Evolutionary conservation across 2,797 vertebrate genomes (phyloP).

Genomic region (Triplophysa yarkandensis): DNA sequence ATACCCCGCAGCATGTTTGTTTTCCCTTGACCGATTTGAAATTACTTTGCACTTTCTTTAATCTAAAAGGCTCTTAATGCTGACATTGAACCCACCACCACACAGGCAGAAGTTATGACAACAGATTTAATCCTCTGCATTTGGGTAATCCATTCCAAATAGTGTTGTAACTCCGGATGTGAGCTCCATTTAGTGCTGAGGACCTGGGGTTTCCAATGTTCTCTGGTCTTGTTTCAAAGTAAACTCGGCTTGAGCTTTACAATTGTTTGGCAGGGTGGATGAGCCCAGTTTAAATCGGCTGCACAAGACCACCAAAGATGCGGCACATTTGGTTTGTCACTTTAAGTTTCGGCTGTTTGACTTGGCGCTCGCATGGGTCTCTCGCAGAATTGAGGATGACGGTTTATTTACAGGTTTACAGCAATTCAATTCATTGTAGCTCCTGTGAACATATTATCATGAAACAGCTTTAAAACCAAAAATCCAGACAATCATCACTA

Average conservation of each 20-base stretch:
- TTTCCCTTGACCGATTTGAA: conserved; percentile 9
- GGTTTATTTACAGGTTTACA: conserved; percentile 55
- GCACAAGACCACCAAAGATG: conserved; percentile 71
- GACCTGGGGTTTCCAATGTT: conserved; percentile 5
- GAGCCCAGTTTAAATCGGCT: conserved; percentile 45
- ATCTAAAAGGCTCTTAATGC: conserved; percentile 20
- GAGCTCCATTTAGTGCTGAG: conserved; percentile 33
- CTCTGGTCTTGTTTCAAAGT: conserved; percentile 45
- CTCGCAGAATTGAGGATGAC: conserved; percentile 53
- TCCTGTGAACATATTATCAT: conserved; percentile 4
- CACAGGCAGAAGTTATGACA: conserved; percentile 17
- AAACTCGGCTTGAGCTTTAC: conserved; percentile 43
- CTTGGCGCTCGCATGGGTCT: conserved; percentile 67
- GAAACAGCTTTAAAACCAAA: background rate
- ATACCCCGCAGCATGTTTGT: conserved; percentile 1
- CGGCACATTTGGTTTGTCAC: conserved; percentile 64
- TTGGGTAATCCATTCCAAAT: conserved; percentile 8
- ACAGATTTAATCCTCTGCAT: conserved; percentile 33
- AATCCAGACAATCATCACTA: background rate
- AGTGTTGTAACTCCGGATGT: conserved; percentile 21
- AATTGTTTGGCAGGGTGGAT: conserved; percentile 47
- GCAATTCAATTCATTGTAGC: conserved; percentile 35
- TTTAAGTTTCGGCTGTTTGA: conserved; percentile 65
- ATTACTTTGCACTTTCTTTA: conserved; percentile 17
- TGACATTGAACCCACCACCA: background rate